Conservation (phyloP, 1,140 invertebrate genomes). For the Drosophila nebulosa region DNA sequence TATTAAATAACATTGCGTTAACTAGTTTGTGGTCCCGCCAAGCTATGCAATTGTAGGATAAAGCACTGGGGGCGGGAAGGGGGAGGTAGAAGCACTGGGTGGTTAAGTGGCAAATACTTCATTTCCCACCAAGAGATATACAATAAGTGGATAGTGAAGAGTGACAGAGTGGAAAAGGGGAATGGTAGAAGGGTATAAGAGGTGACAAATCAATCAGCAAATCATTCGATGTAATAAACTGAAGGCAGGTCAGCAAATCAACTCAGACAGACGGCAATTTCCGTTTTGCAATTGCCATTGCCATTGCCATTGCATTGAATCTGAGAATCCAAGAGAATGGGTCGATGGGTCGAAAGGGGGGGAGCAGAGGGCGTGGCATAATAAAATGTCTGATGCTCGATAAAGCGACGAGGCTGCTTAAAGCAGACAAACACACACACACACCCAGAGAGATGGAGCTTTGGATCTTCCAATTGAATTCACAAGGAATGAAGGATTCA, state of each 20-base stretch:
- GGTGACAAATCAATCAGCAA: slow-evolving; percentile 71
- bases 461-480: slow-evolving; percentile 71
- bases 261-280: slow-evolving; percentile 72
- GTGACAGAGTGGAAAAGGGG: background rate
- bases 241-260: slow-evolving; percentile 51
- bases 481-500: slow-evolving; percentile 30
- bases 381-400: slow-evolving; percentile 70
- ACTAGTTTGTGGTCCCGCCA: slow-evolving; percentile 38
- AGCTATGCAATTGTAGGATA: slow-evolving; percentile 6
- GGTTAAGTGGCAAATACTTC: background rate
- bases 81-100: background rate
- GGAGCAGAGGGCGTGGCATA: slow-evolving; percentile 34
- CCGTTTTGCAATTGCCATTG: slow-evolving; percentile 63
- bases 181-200: slow-evolving; percentile 20
- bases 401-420: slow-evolving; percentile 54
- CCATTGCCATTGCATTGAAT: slow-evolving; percentile 47
- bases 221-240: slow-evolving; percentile 72
- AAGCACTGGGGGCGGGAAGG: too few species aligned
- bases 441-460: slow-evolving; percentile 20
- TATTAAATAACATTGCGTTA: slow-evolving; percentile 64
- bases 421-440: slow-evolving; percentile 15
- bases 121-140: background rate
- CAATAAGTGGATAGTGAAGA: slow-evolving; percentile 6
- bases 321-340: background rate
- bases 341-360: too few species aligned